Evolutionary conservation across 2,113 vertebrate species (phyloP).

Genomic region (Heterotis niloticus): DNA sequence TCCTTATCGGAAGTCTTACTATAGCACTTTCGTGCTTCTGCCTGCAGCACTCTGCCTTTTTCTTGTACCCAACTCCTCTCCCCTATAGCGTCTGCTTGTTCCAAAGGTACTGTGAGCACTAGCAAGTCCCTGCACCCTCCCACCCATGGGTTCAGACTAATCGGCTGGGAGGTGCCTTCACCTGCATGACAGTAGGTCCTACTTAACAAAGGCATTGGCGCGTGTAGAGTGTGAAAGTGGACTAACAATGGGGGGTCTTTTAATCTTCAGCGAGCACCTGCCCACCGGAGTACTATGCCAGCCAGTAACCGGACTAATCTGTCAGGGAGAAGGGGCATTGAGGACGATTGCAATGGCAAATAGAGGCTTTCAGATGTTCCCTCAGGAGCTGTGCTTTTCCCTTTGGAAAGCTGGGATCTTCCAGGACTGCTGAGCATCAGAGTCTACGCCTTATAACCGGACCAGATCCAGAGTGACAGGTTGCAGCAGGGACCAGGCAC

Average conservation of each 20-base stretch:
- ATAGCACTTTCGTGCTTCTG: too few species aligned
- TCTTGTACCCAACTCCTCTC: not conserved
- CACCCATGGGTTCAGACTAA: slow-evolving; percentile 24
- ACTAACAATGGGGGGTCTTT: slow-evolving; percentile 6
- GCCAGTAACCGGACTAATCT: not conserved
- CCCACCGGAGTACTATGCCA: not conserved
- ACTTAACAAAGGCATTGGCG: slow-evolving; percentile 53
- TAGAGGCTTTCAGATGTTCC: too few species aligned
- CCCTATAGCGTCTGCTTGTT: not conserved
- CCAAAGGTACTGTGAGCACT: slow-evolving; percentile 21
- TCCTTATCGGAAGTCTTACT: too few species aligned
- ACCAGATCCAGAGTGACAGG: slow-evolving; percentile 40
- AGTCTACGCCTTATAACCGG: too few species aligned
- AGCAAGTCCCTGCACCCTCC: slow-evolving; percentile 30
- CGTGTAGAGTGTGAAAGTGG: slow-evolving; percentile 24
- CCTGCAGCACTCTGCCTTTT: not conserved
- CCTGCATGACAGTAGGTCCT: slow-evolving; percentile 55
- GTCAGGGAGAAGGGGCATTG: too few species aligned
- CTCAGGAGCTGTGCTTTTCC: too few species aligned
- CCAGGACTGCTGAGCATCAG: too few species aligned
- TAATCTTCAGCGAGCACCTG: not conserved
- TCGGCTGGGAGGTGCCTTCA: slow-evolving; percentile 34
- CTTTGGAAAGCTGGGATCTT: too few species aligned
- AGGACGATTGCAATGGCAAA: too few species aligned
- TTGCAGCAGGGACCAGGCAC: slow-evolving; percentile 50